Conservation (phyloP, 1,140 invertebrate species). For the Trichogramma pretiosum region DNA sequence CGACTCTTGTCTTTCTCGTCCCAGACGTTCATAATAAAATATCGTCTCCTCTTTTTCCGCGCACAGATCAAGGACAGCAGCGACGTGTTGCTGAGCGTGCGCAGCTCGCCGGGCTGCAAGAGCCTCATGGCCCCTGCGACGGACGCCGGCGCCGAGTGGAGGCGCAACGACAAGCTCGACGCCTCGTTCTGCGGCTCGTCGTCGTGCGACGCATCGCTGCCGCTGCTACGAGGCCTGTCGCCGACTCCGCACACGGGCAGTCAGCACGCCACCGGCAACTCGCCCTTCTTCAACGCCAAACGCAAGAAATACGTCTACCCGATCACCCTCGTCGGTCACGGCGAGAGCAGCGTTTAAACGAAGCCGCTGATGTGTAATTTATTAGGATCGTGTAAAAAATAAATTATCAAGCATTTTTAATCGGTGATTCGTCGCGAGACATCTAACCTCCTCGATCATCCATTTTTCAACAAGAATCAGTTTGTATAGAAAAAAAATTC, state of each 20-base stretch:
- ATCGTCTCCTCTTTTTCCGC: no score
- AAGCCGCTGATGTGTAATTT: no score
- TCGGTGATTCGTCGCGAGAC: no score
- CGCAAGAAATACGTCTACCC: slow-evolving; percentile 55
- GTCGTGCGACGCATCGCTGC: slow-evolving; percentile 46
- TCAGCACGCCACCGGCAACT: slow-evolving; percentile 19
- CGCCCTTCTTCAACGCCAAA: slow-evolving; percentile 49
- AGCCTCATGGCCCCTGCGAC: slow-evolving; percentile 41
- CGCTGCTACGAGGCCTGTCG: slow-evolving; percentile 47
- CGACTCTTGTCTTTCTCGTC: not conserved
- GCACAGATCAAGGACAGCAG: slow-evolving; percentile 32
- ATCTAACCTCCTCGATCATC: no score
- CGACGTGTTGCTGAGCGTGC: slow-evolving; percentile 35
- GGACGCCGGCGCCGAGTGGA: slow-evolving; percentile 42
- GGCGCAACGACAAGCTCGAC: slow-evolving; percentile 20
- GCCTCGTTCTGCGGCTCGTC: slow-evolving; percentile 22
- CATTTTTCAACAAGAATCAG: no score
- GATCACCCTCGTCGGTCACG: slow-evolving; percentile 44
- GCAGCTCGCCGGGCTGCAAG: slow-evolving; percentile 37
- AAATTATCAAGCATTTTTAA: no score
- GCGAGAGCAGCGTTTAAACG: slow-evolving; percentile 51
- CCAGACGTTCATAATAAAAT: no score
- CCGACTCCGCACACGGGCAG: slow-evolving; percentile 39
- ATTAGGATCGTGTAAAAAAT: no score
- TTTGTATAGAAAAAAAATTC: no score